Evolutionary conservation across 2,888 invertebrate species (phyloP).

Genomic region (Heteropelma amictum): DNA sequence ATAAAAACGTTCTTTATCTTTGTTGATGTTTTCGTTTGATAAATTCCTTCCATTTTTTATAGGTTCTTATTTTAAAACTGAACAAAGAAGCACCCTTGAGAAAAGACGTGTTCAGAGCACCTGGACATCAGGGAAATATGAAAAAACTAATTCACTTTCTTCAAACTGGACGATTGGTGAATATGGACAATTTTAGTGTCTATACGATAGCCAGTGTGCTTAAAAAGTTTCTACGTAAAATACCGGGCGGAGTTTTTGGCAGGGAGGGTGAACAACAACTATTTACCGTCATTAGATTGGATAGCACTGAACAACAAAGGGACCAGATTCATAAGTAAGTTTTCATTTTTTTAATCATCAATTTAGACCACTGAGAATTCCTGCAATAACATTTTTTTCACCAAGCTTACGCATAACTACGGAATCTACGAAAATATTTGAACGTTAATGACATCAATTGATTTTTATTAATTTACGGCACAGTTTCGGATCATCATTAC

Average conservation of each 20-base stretch:
- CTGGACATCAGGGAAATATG: slow-evolving; percentile 96
- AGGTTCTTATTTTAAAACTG: slow-evolving; percentile 94
- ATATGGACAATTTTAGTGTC: slow-evolving; percentile 96
- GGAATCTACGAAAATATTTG: no score
- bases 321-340: slow-evolving; percentile 94
- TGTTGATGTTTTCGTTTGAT: no score
- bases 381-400: neutral
- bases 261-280: slow-evolving; percentile 93
- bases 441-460: no score
- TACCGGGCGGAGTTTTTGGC: slow-evolving; percentile 98
- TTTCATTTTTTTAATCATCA: slow-evolving; percentile 36
- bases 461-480: no score
- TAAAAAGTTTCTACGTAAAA: slow-evolving; percentile 97
- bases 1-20: no score
- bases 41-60: slow-evolving; percentile 58
- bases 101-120: slow-evolving; percentile 96
- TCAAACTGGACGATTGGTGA: slow-evolving; percentile 92
- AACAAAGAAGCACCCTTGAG: slow-evolving; percentile 96
- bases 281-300: slow-evolving; percentile 91
- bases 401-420: neutral
- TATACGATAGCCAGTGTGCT: slow-evolving; percentile 99
- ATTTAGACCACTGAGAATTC: neutral
- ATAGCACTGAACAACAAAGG: slow-evolving; percentile 90
- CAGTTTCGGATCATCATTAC: no score
- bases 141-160: slow-evolving; percentile 95